Evolutionary conservation across 2,113 vertebrate species (phyloP).

Genomic region (Elgaria multicarinata): DNA sequence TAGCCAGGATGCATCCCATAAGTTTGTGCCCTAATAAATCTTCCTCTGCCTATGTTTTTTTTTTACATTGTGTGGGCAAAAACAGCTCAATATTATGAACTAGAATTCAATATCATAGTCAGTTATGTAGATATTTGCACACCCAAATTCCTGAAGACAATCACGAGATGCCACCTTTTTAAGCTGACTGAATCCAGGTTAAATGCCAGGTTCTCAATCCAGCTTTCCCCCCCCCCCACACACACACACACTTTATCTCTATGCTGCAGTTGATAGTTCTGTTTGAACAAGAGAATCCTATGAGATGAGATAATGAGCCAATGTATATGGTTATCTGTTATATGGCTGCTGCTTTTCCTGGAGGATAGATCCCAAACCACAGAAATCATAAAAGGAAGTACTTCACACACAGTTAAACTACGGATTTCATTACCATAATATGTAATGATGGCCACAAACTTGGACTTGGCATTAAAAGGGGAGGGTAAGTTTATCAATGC

Average conservation of each 20-base stretch:
- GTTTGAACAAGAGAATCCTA: not conserved
- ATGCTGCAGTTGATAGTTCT: not conserved
- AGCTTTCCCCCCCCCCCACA: too few species aligned
- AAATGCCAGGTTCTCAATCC: not conserved
- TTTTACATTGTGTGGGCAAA: not conserved
- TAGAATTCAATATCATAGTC: not conserved
- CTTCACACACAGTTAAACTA: not conserved
- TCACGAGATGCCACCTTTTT: not conserved
- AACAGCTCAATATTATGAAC: not conserved
- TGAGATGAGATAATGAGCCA: not conserved
- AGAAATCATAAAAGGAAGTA: not conserved
- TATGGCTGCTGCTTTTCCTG: not conserved
- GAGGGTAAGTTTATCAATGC: too few species aligned
- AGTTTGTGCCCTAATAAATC: too few species aligned
- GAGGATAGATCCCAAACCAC: not conserved
- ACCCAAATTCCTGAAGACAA: not conserved
- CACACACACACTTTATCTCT: not conserved
- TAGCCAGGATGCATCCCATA: too few species aligned
- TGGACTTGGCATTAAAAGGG: not conserved
- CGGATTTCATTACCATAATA: not conserved
- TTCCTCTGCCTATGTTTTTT: not conserved
- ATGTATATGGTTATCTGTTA: not conserved
- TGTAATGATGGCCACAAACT: not conserved
- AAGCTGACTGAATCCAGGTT: not conserved
- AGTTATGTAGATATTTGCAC: not conserved